Conservation (phyloP, 2,113 vertebrate genomes). For the Machaerirhynchus nigripectus region DNA sequence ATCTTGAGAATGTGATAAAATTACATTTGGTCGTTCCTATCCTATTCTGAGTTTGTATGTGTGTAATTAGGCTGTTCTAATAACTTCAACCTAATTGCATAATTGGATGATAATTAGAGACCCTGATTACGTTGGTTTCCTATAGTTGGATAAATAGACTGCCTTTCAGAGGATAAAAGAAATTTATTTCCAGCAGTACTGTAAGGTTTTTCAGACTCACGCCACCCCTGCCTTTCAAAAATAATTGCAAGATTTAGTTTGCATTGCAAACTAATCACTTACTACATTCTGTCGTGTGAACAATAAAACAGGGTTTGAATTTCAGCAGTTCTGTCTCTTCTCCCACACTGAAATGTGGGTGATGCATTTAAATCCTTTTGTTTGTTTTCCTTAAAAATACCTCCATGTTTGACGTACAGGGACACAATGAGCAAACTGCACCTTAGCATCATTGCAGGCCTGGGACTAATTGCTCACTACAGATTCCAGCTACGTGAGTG, state of each 20-base stretch:
- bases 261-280: constrained; percentile 12
- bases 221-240: neutral
- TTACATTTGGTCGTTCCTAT: neutral
- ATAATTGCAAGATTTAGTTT: constrained; percentile 4
- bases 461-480: neutral
- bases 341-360: neutral
- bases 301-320: neutral
- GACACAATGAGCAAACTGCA: neutral
- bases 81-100: constrained; percentile 27
- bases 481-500: neutral
- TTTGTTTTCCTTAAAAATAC: neutral
- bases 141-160: constrained; percentile 17
- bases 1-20: neutral
- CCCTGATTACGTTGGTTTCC: constrained; percentile 5
- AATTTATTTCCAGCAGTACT: neutral
- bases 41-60: neutral
- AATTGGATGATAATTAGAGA: constrained; percentile 46
- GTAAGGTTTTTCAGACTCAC: neutral
- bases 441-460: neutral
- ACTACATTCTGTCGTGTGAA: neutral
- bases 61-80: constrained; percentile 27
- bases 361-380: neutral
- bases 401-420: neutral
- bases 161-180: neutral
- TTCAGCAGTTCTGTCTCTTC: neutral